These are phyloP conservation scores for Alsophila aescularia DNA, from an alignment of 2,888 invertebrate genomes.

Conservation along the genomic window DNA sequence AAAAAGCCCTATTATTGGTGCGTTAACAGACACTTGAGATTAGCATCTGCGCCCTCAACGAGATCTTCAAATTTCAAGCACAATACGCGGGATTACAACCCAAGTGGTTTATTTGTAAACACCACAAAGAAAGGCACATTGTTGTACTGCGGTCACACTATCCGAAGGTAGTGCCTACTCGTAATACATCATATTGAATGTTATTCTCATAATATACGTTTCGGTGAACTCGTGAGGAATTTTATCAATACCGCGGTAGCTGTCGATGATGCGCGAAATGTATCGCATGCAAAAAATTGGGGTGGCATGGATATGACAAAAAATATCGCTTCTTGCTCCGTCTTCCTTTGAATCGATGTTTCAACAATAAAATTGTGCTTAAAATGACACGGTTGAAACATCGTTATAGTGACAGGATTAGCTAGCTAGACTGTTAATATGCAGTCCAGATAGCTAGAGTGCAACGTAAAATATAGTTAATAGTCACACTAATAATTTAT, in stretches of 20 bases:
- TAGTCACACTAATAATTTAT: too few species aligned
- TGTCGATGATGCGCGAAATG: slow-evolving; percentile 51
- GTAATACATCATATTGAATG: slow-evolving; percentile 76
- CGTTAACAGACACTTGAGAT: slow-evolving; percentile 84
- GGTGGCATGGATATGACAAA: slow-evolving; percentile 23
- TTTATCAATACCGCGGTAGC: slow-evolving; percentile 51
- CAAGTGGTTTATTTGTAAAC: slow-evolving; percentile 84
- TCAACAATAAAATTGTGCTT: too few species aligned
- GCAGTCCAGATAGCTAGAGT: too few species aligned
- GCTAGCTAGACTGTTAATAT: too few species aligned
- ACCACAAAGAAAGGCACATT: slow-evolving; percentile 74
- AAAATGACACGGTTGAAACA: too few species aligned
- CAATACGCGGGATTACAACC: slow-evolving; percentile 77
- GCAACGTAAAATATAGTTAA: too few species aligned
- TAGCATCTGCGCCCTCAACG: slow-evolving; percentile 78
- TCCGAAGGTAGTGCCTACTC: slow-evolving; percentile 61
- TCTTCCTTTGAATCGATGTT: too few species aligned
- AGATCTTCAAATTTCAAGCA: slow-evolving; percentile 75
- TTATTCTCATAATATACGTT: slow-evolving; percentile 67
- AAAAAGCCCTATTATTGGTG: slow-evolving; percentile 77
- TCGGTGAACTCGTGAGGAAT: slow-evolving; percentile 73
- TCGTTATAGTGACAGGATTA: too few species aligned
- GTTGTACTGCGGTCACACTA: slow-evolving; percentile 70
- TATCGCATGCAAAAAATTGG: slow-evolving; percentile 35
- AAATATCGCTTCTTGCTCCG: too few species aligned